Evolutionary conservation across 2,113 vertebrate genomes (phyloP).

Genomic region (Anser brachyrhynchus): DNA sequence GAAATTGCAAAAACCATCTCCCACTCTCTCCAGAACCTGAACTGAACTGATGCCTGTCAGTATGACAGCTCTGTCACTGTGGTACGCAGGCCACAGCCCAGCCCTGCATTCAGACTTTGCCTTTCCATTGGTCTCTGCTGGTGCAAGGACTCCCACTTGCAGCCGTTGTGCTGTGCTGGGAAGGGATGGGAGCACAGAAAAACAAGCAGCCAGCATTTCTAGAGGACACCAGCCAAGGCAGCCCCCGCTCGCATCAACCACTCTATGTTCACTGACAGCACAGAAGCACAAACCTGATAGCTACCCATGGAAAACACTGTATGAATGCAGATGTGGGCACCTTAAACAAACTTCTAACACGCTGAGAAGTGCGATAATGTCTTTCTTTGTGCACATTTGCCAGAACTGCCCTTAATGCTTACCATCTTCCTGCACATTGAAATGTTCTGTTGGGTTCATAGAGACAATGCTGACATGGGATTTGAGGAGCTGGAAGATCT

Average conservation of each 20-base stretch:
- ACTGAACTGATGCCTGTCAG: too few relatives aligned
- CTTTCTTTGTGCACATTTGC: not conserved
- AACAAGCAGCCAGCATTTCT: not conserved
- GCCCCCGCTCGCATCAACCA: not conserved
- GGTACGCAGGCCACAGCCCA: not conserved
- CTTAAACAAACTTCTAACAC: not conserved
- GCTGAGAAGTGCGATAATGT: not conserved
- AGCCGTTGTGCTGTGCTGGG: not conserved
- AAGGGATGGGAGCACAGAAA: not conserved
- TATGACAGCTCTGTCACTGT: accelerated
- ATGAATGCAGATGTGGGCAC: not conserved
- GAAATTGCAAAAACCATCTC: not conserved
- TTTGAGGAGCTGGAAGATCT: constrained; percentile 90
- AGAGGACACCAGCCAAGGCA: accelerated
- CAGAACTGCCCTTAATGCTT: constrained; percentile 28
- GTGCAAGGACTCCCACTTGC: not conserved
- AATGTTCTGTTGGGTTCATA: constrained; percentile 84
- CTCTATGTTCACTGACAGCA: not conserved
- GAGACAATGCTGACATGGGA: constrained; percentile 88
- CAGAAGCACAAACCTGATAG: not conserved
- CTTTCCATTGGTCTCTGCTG: accelerated
- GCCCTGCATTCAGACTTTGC: not conserved
- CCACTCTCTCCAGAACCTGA: not conserved
- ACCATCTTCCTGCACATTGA: constrained; percentile 81
- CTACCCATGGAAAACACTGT: not conserved